These are phyloP conservation scores for Puffinus mauretanicus DNA, from an alignment of 2,113 vertebrate species.

Conservation along the genomic window DNA sequence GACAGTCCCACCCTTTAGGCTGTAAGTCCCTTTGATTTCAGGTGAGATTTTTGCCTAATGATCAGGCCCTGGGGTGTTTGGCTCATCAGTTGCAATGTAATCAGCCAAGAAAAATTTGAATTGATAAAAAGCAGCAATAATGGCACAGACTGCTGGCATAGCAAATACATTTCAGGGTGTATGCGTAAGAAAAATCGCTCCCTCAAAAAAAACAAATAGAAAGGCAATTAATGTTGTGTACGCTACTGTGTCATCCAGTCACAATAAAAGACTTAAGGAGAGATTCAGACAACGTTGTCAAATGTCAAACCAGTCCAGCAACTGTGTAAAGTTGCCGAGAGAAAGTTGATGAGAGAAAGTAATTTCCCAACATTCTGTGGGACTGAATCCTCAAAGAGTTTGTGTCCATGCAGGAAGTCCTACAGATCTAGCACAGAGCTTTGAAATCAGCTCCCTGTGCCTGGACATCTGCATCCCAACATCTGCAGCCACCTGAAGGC, in stretches of 20 bases:
- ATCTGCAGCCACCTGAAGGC: not conserved
- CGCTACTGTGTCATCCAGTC: not conserved
- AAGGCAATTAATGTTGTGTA: not conserved
- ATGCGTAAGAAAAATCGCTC: not conserved
- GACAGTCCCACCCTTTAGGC: not conserved
- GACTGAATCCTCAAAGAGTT: not conserved
- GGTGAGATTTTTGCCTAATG: conserved; percentile 13
- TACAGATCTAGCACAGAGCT: not conserved
- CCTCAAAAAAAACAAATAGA: not conserved
- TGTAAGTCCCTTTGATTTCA: conserved; percentile 39
- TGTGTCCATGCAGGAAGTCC: not conserved
- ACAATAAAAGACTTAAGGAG: not conserved
- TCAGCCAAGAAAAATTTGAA: conserved; percentile 24
- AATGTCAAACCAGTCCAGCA: not conserved
- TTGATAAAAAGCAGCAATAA: conserved; percentile 10
- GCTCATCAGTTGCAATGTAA: not conserved
- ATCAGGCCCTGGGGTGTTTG: not conserved
- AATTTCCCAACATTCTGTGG: not conserved
- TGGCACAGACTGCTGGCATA: not conserved
- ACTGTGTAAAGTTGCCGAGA: not conserved
- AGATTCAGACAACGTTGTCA: not conserved
- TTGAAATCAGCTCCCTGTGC: not conserved
- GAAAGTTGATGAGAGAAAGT: not conserved
- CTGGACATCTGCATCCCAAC: not conserved
- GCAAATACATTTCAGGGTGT: not conserved